A percentile compares a stretch with the other conserved stretches of the same genome.
These are phyloP conservation scores for Drosophila helvetica DNA, from an alignment of 2,888 invertebrate species.

Conservation along the genomic window DNA sequence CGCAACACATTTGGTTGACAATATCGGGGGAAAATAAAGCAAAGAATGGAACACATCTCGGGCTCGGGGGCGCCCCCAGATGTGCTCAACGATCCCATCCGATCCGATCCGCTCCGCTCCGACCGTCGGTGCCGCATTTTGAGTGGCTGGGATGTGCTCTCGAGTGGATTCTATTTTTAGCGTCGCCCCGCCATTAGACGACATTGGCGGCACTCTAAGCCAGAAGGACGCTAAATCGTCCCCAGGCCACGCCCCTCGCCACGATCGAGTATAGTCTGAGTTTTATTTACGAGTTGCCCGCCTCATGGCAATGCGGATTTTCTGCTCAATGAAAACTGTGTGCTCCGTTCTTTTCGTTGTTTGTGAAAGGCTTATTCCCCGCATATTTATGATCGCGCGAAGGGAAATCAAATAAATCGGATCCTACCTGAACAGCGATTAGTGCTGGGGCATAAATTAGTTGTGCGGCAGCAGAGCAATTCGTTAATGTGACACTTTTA, in stretches of 20 bases:
- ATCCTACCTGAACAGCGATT: constrained; percentile 65
- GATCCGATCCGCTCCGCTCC: constrained; percentile 20
- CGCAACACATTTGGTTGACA: constrained; percentile 81
- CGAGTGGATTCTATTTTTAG: constrained; percentile 81
- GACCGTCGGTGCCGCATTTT: constrained; percentile 63
- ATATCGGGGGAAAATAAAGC: constrained; percentile 32
- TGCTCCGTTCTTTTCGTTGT: constrained; percentile 11
- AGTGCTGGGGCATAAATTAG: constrained; percentile 67
- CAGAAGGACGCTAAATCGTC: constrained; percentile 61
- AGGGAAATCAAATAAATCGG: constrained; percentile 64
- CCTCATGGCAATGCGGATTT: constrained; percentile 35
- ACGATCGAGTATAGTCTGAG: constrained; percentile 5
- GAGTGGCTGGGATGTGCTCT: constrained; percentile 70
- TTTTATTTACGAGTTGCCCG: constrained; percentile 17
- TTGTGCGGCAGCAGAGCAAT: constrained; percentile 66
- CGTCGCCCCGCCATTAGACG: constrained; percentile 72
- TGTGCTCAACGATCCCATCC: constrained; percentile 33
- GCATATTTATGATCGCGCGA: constrained; percentile 52
- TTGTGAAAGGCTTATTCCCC: constrained; percentile 64
- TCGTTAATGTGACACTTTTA: constrained; percentile 81
- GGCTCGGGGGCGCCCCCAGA: constrained; percentile 34
- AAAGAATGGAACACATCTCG: constrained; percentile 25
- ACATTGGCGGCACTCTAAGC: constrained; percentile 50
- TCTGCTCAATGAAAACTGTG: constrained; percentile 57
- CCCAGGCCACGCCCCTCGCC: constrained; percentile 65